Conservation (phyloP, 2,113 vertebrate species). For the Emydocephalus ijimae region DNA sequence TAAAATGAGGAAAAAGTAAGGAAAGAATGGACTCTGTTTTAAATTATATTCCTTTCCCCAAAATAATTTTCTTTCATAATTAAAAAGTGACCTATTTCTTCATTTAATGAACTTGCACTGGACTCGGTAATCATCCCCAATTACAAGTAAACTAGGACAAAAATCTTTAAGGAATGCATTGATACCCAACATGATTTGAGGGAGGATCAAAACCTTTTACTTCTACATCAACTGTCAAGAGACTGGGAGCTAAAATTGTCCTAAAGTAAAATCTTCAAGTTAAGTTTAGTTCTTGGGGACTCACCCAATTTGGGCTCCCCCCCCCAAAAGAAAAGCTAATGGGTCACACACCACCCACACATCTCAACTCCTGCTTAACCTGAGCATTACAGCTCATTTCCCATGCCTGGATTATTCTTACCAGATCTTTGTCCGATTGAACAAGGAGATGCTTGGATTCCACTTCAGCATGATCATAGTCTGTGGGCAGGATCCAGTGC, state of each 20-base stretch:
- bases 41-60: background rate
- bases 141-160: background rate
- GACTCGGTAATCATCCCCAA: background rate
- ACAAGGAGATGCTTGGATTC: constrained; percentile 86
- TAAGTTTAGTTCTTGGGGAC: background rate
- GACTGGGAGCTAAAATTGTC: background rate
- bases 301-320: background rate
- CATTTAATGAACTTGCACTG: background rate
- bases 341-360: background rate
- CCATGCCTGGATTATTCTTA: constrained; percentile 32
- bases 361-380: background rate
- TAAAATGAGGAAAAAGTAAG: background rate
- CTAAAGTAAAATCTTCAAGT: background rate
- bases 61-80: background rate
- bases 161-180: background rate
- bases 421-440: constrained; percentile 82
- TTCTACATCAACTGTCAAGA: background rate
- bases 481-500: constrained; percentile 82
- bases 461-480: constrained; percentile 83
- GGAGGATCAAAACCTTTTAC: background rate
- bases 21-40: background rate
- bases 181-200: background rate
- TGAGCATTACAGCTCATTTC: rapidly evolving
- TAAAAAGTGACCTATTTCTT: background rate
- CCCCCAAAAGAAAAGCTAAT: background rate